phyloP scores from a whole-genome alignment of 2,113 vertebrate species.

The Junco hyemalis region DNA sequence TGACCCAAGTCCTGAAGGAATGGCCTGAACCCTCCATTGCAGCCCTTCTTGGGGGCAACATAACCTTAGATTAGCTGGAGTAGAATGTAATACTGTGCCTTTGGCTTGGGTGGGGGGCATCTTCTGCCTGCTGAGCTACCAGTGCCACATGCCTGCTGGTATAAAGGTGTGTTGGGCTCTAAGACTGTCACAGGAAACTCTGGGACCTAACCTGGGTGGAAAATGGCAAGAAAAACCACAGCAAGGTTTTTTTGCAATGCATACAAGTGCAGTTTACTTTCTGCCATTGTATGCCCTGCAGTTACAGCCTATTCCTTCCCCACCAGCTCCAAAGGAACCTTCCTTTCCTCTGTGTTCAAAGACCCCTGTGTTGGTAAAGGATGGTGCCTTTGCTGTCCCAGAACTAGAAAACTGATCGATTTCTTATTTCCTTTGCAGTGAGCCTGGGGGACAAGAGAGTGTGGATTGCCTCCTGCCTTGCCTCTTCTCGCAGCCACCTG shows the following conservation, averaged over 20 bases:
- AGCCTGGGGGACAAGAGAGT: not conserved
- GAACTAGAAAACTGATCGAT: not conserved
- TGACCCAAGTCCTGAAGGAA: not conserved
- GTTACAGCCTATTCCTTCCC: not conserved
- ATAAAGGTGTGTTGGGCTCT: not conserved
- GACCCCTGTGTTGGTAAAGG: not conserved
- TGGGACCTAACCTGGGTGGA: not conserved
- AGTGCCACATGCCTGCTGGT: not conserved
- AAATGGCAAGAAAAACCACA: not conserved
- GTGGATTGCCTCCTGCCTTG: not conserved
- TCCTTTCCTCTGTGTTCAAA: not conserved
- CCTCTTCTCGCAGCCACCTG: fast-evolving
- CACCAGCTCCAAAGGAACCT: not conserved
- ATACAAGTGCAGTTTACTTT: fast-evolving
- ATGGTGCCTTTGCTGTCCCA: fast-evolving
- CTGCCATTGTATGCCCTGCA: not conserved
- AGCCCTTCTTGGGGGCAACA: not conserved
- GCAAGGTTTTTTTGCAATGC: fast-evolving
- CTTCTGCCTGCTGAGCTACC: not conserved
- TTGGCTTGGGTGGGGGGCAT: not conserved
- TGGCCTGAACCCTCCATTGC: not conserved
- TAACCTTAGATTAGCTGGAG: not conserved
- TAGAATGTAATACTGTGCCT: not conserved
- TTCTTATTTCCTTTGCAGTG: conserved; percentile 21
- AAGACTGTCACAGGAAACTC: not conserved